These are phyloP conservation scores for Cuniculus paca DNA, from an alignment of 2,797 vertebrate species.

Conservation along the genomic window DNA sequence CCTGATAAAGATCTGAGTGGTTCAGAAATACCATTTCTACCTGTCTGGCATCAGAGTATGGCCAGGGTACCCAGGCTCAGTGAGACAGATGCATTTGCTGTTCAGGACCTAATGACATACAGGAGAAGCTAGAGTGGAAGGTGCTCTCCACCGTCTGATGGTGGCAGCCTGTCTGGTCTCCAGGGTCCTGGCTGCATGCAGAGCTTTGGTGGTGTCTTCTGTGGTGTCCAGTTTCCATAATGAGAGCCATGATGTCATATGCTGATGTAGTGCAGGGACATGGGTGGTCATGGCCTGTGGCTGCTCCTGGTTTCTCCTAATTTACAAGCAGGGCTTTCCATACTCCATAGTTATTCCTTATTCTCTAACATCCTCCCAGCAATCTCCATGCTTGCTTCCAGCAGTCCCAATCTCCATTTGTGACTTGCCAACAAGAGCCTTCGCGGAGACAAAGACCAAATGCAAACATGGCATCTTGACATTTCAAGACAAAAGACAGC, in stretches of 20 bases:
- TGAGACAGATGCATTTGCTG: accelerated
- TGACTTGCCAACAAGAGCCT: neutral
- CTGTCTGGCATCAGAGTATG: neutral
- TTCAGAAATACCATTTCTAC: neutral
- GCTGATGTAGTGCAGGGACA: accelerated
- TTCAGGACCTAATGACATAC: accelerated
- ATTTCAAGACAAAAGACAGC: constrained; percentile 33
- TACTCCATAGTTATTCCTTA: neutral
- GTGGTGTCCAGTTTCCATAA: neutral
- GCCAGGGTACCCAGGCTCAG: accelerated
- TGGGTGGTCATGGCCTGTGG: accelerated
- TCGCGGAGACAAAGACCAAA: neutral
- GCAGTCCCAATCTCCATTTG: neutral
- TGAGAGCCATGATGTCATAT: neutral
- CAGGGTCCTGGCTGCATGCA: neutral
- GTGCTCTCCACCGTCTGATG: accelerated
- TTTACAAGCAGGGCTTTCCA: neutral
- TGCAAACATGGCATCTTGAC: neutral
- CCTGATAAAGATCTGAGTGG: neutral
- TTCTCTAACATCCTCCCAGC: neutral
- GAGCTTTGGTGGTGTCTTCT: neutral
- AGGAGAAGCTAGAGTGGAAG: accelerated
- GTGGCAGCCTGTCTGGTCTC: neutral
- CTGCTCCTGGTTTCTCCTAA: neutral
- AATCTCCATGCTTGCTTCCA: neutral